Evolutionary conservation across 2,888 invertebrate species (phyloP).

Genomic region (Troilus luridus): DNA sequence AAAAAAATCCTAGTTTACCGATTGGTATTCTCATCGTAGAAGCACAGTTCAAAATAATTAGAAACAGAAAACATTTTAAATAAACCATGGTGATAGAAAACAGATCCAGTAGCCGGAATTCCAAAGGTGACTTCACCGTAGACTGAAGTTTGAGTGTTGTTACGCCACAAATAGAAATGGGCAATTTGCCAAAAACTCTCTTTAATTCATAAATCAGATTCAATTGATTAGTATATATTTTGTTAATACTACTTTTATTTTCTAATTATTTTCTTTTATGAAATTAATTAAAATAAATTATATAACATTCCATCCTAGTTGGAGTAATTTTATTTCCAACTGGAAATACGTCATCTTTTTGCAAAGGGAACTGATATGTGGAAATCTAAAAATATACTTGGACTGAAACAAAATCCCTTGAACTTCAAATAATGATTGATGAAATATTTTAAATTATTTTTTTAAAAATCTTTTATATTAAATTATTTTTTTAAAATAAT

Average conservation of each 20-base stretch:
- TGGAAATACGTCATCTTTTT: background rate
- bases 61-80: conserved; percentile 5
- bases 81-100: conserved; percentile 35
- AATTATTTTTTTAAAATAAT: background rate
- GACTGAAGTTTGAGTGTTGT: conserved; percentile 28
- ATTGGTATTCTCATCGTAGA: conserved; percentile 11
- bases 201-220: background rate
- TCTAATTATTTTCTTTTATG: background rate
- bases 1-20: background rate
- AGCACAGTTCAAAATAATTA: conserved; percentile 26
- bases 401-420: background rate
- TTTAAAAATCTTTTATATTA: too few species aligned
- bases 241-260: background rate
- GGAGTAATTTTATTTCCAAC: background rate
- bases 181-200: background rate
- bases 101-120: conserved; percentile 23
- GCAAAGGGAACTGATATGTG: background rate
- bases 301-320: background rate
- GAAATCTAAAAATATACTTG: background rate
- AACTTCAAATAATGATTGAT: background rate
- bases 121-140: background rate
- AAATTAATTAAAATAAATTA: background rate
- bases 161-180: conserved; percentile 15
- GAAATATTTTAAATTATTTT: background rate
- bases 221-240: background rate